Conservation (phyloP, 2,113 vertebrate species). For the Chunga burmeisteri region DNA sequence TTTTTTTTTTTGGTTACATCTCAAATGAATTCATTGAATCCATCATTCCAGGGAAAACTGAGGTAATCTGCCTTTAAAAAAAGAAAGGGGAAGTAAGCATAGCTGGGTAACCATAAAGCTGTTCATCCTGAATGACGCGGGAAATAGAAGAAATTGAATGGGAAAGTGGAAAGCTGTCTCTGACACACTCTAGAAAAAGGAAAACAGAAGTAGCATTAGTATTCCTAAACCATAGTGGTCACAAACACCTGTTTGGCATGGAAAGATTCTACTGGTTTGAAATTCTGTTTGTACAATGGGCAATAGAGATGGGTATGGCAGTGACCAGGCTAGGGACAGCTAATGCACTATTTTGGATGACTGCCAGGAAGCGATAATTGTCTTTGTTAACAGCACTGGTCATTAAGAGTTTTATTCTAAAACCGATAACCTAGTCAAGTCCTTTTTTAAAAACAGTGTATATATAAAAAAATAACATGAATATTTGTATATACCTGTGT, state of each 20-base stretch:
- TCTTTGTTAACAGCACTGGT: background rate
- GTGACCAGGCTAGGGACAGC: background rate
- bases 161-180: background rate
- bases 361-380: background rate
- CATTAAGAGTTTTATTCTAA: background rate
- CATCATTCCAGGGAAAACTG: background rate
- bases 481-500: background rate
- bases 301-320: fast-evolving
- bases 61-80: background rate
- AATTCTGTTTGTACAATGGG: background rate
- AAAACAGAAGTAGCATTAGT: background rate
- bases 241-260: background rate
- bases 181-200: background rate
- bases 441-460: background rate
- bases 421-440: background rate
- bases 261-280: background rate
- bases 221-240: background rate
- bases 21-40: background rate
- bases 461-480: background rate
- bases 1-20: background rate
- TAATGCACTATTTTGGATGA: background rate
- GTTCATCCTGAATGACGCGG: background rate
- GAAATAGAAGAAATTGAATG: background rate
- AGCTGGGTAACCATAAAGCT: background rate
- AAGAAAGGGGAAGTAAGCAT: background rate